Conservation (phyloP, 2,113 vertebrate species). For the Anguilla rostrata region DNA sequence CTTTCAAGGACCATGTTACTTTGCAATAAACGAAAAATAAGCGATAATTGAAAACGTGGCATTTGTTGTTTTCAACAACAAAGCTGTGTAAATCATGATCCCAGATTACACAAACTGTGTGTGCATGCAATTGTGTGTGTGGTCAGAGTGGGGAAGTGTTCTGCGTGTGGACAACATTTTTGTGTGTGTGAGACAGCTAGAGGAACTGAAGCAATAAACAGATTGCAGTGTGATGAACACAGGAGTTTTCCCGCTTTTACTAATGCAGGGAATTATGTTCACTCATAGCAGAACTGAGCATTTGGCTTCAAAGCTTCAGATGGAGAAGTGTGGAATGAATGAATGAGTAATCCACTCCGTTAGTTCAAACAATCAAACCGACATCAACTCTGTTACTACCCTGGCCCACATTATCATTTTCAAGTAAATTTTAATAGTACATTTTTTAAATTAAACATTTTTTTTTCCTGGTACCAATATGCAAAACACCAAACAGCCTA, state of each 20-base stretch:
- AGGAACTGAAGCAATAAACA: constrained; percentile 18
- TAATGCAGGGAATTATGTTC: constrained; percentile 8
- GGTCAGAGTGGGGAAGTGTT: too few species aligned
- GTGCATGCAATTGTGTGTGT: too few species aligned
- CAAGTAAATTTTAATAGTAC: too few species aligned
- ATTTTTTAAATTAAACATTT: too few species aligned
- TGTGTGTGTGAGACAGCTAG: neutral
- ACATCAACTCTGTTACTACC: too few species aligned
- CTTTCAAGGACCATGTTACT: neutral
- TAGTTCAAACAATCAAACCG: neutral
- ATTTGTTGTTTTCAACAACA: too few species aligned
- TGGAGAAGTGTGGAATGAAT: neutral
- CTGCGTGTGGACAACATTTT: neutral
- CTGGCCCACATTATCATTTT: too few species aligned
- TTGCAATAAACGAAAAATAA: neutral
- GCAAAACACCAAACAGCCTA: too few species aligned
- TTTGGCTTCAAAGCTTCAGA: neutral
- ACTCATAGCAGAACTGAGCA: neutral
- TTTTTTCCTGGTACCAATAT: too few species aligned
- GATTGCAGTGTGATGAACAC: neutral
- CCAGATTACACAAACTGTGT: too few species aligned
- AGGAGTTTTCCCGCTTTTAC: constrained; percentile 1
- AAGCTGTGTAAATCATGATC: too few species aligned
- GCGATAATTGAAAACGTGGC: neutral
- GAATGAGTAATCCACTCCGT: neutral